Base-by-base conservation (phyloP, 2,888 invertebrate species). In the Cephus pygmeus region DNA sequence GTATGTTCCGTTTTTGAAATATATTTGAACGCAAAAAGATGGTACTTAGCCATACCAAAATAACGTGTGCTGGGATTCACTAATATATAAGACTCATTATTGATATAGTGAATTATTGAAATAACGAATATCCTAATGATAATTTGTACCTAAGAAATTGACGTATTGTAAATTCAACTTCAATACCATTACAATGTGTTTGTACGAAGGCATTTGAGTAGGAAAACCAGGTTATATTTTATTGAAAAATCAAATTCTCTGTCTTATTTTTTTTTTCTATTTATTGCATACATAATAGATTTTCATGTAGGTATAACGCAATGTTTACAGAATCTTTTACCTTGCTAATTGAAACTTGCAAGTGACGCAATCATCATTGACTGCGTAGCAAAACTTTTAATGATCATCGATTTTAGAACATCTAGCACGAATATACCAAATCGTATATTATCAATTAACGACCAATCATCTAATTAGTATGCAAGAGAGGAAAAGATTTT, bases 81-180 rank as follows among this genome's bases (percentile, higher is more conserved):
- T 71, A 71, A 31, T 71, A 56, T 56, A 23, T 71, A 71, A 71
- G 34, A 71, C 71, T 23, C 71, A 71, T 33, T 69, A 69, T 71
- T 31, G 34, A 33, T 71, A 71, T 71, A 71, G 71, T 33, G 31
- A 71, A 71, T 33, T 71, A 71, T 71, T 56, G 31, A 31, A 71
- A 9, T 71, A 71, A 71, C 15, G 34, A 71, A 71, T 34, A 34
- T 71, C 56, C 33, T 71, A 71, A 71, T 34, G 34, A 71, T 71
- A 71, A 34, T 71, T 33, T 34, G 34, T 71, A 71, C 71, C 71
- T 71, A 71, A 71, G 71, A 34, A 71, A 71, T 71, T 31, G 31
- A 71, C 71, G 71, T 33, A 71, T 31, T 71, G 34, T 71, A 71
- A 71, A 31, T 34, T 33, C 33, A 71, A 31, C 33, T 71, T 34